These are phyloP conservation scores for Bombyx mandarina DNA, from an alignment of 1,140 invertebrate genomes.

Conservation along the genomic window DNA sequence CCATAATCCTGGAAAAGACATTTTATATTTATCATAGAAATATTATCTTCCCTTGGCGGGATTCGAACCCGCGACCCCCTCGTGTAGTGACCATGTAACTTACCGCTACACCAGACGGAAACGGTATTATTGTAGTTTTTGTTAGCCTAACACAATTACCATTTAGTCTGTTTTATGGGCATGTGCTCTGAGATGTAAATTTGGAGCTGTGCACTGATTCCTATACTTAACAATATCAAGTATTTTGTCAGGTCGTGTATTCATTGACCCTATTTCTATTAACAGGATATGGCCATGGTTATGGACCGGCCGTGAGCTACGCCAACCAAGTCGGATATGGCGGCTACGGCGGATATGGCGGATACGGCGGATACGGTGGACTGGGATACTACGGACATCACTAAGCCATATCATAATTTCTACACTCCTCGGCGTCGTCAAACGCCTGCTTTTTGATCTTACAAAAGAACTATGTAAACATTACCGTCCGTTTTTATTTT, in stretches of 20 bases:
- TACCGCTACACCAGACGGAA: neutral
- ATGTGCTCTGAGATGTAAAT: neutral
- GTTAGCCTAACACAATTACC: neutral
- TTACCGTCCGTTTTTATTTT: neutral
- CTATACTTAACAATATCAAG: neutral
- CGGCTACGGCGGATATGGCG: slow-evolving; percentile 12
- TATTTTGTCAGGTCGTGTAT: no score
- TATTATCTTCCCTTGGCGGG: no score
- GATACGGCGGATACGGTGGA: slow-evolving; percentile 19
- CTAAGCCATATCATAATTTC: slow-evolving; percentile 17
- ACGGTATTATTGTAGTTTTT: neutral
- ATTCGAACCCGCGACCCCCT: no score
- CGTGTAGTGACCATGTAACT: no score
- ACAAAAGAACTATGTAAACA: neutral
- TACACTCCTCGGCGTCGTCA: neutral
- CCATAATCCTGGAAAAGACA: no score
- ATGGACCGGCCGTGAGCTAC: slow-evolving; percentile 1
- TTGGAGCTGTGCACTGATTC: neutral
- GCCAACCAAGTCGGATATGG: slow-evolving; percentile 1
- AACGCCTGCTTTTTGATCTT: neutral
- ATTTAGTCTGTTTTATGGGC: neutral
- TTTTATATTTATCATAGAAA: no score
- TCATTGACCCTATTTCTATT: no score
- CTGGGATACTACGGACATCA: slow-evolving; percentile 35
- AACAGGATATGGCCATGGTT: slow-evolving; percentile 1